phyloP scores from a whole-genome alignment of 2,113 vertebrate species.

The Tupaia tana region DNA sequence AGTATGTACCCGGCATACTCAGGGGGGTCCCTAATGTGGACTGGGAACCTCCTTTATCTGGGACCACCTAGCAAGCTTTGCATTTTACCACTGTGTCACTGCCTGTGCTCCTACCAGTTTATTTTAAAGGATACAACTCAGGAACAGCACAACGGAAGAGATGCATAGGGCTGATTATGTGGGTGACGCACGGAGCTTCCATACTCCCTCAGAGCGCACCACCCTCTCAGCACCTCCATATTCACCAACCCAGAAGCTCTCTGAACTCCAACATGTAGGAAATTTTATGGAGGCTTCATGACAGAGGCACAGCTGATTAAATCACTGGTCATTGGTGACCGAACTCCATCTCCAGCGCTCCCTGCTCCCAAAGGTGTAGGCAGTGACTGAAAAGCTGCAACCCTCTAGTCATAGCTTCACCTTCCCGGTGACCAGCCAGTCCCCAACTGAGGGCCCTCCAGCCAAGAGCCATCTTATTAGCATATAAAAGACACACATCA shows the following conservation, averaged over 20 bases:
- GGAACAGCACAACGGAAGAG: neutral
- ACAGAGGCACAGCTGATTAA: neutral
- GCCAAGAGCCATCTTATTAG: neutral
- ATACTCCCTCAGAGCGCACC: neutral
- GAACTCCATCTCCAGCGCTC: neutral
- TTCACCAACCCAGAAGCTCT: neutral
- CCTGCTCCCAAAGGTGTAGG: neutral
- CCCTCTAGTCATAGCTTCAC: neutral
- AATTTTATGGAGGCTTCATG: neutral
- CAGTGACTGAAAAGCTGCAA: neutral
- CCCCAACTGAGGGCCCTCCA: neutral
- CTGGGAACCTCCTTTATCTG: too few relatives aligned
- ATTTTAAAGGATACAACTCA: neutral
- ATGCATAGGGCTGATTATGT: neutral
- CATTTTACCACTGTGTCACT: too few relatives aligned
- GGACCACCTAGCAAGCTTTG: too few relatives aligned
- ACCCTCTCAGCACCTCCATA: neutral
- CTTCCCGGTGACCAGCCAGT: neutral
- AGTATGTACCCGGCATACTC: too few relatives aligned
- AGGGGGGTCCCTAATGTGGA: too few relatives aligned
- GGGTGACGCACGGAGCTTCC: neutral
- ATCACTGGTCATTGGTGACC: neutral
- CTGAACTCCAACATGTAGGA: neutral
- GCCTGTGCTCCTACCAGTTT: neutral
- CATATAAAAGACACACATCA: neutral